A percentile compares a stretch with the other conserved stretches of the same genome.
These are phyloP conservation scores for Drosophila bipectinata DNA, from an alignment of 1,140 invertebrate species.

Conservation along the genomic window DNA sequence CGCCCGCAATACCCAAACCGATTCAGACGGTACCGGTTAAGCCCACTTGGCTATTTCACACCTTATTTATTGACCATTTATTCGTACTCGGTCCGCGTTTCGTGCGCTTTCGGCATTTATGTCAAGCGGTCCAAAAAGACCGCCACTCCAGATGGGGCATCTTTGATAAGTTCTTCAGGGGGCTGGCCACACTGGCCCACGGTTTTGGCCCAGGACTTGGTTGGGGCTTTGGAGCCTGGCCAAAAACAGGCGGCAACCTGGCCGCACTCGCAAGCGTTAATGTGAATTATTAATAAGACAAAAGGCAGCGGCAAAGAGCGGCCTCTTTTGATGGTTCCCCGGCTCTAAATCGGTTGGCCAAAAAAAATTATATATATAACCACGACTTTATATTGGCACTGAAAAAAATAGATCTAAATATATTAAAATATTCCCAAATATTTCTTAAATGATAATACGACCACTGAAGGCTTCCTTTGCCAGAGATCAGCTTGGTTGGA, in stretches of 20 bases:
- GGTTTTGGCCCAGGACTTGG: slow-evolving; percentile 3
- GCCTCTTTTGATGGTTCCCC: slow-evolving; percentile 63
- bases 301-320: slow-evolving; percentile 80
- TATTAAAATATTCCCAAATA: not conserved
- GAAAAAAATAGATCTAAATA: not conserved
- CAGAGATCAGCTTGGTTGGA: no score
- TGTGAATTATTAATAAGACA: slow-evolving; percentile 84
- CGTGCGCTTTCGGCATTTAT: slow-evolving; percentile 81
- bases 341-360: slow-evolving; percentile 7
- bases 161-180: slow-evolving; percentile 55
- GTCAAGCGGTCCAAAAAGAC: slow-evolving; percentile 49
- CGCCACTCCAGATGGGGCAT: slow-evolving; percentile 41
- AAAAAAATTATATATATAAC: slow-evolving; percentile 12
- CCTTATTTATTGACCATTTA: slow-evolving; percentile 80
- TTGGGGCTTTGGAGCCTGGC: not conserved
- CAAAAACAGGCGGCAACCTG: slow-evolving; percentile 69
- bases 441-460: no score
- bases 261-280: slow-evolving; percentile 83
- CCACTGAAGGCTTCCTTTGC: no score
- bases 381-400: slow-evolving; percentile 25
- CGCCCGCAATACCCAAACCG: not conserved
- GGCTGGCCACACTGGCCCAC: slow-evolving; percentile 68
- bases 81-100: slow-evolving; percentile 49
- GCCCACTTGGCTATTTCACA: slow-evolving; percentile 80
- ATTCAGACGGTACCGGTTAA: slow-evolving; percentile 17